phyloP scores from a whole-genome alignment of 2,888 invertebrate genomes.

The Cheilosia urbana region DNA sequence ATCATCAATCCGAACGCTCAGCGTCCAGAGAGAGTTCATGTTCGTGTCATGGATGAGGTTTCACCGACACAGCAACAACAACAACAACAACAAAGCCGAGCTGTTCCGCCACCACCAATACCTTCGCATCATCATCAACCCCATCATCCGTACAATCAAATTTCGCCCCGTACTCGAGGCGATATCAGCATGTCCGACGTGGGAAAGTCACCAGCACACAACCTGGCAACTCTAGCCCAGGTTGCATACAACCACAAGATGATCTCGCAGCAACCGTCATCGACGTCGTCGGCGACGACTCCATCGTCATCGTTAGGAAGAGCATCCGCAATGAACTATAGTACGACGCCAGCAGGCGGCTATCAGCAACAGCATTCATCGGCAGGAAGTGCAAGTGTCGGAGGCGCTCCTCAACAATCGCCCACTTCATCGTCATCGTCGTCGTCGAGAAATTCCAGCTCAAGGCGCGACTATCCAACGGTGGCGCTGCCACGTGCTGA shows the following conservation, averaged over 20 bases:
- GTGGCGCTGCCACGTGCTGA: constrained; percentile 87
- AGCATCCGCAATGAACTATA: constrained; percentile 40
- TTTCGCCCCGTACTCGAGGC: constrained; percentile 53
- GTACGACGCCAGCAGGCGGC: constrained; percentile 13
- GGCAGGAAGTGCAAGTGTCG: constrained; percentile 18
- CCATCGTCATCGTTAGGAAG: constrained; percentile 54
- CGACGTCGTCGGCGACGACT: constrained; percentile 57
- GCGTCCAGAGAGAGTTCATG: constrained; percentile 86
- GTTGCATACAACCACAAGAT: constrained; percentile 83
- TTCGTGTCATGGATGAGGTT: constrained; percentile 83
- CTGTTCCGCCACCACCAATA: background rate
- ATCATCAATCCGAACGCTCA: constrained; percentile 86
- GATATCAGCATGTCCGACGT: constrained; percentile 54
- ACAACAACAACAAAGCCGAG: constrained; percentile 66
- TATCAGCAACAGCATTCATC: constrained; percentile 59
- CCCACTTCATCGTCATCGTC: constrained; percentile 73
- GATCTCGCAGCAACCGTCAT: constrained; percentile 62
- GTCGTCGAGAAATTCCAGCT: constrained; percentile 47
- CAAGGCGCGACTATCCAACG: constrained; percentile 80
- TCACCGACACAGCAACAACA: constrained; percentile 52
- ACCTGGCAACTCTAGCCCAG: constrained; percentile 82
- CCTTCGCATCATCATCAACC: constrained; percentile 48
- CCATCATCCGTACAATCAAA: constrained; percentile 64
- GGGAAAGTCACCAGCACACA: constrained; percentile 76
- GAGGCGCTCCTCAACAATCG: constrained; percentile 45